A percentile compares a stretch with the other conserved stretches of the same genome.
Conservation (phyloP, 35 echinoderm and acorn worm species). For the Ophiothrix spiculata region DNA sequence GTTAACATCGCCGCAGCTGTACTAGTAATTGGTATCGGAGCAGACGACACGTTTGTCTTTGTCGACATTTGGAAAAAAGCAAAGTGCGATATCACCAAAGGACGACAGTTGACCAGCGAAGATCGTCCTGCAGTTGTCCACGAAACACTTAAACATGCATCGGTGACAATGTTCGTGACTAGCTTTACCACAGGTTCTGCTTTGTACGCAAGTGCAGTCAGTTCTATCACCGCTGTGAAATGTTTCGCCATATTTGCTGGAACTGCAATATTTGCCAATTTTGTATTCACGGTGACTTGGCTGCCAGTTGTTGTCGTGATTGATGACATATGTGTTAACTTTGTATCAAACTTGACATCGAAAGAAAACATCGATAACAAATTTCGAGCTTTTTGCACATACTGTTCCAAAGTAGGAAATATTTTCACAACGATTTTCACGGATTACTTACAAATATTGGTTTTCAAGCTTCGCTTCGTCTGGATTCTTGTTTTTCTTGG, state of each 20-base stretch:
- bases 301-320: conserved; percentile 68
- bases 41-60: conserved; percentile 89
- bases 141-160: conserved; percentile 58
- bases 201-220: conserved; percentile 39
- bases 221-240: conserved; percentile 54
- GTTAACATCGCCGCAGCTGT: conserved; percentile 49
- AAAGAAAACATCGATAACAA: neutral
- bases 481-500: no score
- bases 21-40: conserved; percentile 81
- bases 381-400: neutral
- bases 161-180: conserved; percentile 85
- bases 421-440: conserved; percentile 37
- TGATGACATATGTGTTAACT: conserved; percentile 20
- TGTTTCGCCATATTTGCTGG: conserved; percentile 81
- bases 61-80: conserved; percentile 71
- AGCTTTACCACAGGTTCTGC: conserved; percentile 82
- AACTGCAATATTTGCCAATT: conserved; percentile 58
- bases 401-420: conserved; percentile 2
- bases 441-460: conserved; percentile 27
- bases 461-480: conserved; percentile 48
- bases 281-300: conserved; percentile 84
- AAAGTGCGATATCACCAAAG: neutral
- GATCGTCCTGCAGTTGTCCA: conserved; percentile 11
- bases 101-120: neutral
- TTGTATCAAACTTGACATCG: neutral